Evolutionary conservation across 1,140 invertebrate species (phyloP).

Genomic region (Galleria mellonella): DNA sequence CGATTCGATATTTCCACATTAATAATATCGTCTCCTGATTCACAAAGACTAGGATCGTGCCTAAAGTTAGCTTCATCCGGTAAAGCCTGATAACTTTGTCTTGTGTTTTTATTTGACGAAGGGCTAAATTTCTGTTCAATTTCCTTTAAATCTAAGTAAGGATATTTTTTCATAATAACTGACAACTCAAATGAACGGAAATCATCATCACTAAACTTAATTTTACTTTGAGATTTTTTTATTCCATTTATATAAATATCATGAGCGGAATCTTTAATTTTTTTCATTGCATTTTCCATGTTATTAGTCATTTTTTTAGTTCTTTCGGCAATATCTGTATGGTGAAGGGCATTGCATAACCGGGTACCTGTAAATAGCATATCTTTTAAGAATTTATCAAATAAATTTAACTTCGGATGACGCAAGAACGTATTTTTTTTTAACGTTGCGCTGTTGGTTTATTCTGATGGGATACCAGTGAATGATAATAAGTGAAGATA

Average conservation of each 20-base stretch:
- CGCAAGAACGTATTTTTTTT: too few relatives aligned
- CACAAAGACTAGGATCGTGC: slow-evolving; percentile 35
- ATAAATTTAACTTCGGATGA: too few relatives aligned
- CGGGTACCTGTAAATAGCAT: slow-evolving; percentile 8
- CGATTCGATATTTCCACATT: slow-evolving; percentile 57
- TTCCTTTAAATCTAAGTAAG: slow-evolving; percentile 53
- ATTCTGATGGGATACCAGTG: too few relatives aligned
- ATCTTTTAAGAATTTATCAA: too few relatives aligned
- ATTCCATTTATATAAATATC: slow-evolving; percentile 17
- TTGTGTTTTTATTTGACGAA: slow-evolving; percentile 27
- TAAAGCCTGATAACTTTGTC: slow-evolving; percentile 23
- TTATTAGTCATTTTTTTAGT: slow-evolving; percentile 33
- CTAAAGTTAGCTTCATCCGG: slow-evolving; percentile 19
- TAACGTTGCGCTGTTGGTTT: too few relatives aligned
- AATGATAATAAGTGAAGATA: too few relatives aligned
- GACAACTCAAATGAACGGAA: slow-evolving; percentile 46
- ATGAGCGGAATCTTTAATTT: slow-evolving; percentile 33
- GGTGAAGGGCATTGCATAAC: slow-evolving; percentile 6
- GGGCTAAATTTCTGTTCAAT: slow-evolving; percentile 46
- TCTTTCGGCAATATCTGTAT: slow-evolving; percentile 15
- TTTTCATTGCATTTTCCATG: slow-evolving; percentile 26
- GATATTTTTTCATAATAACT: slow-evolving; percentile 65
- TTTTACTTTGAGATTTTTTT: slow-evolving; percentile 9
- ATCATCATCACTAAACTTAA: slow-evolving; percentile 34
- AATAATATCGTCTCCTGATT: slow-evolving; percentile 32